phyloP scores from a whole-genome alignment of 1,140 invertebrate species.

The Aphaenogaster ashmeadi region DNA sequence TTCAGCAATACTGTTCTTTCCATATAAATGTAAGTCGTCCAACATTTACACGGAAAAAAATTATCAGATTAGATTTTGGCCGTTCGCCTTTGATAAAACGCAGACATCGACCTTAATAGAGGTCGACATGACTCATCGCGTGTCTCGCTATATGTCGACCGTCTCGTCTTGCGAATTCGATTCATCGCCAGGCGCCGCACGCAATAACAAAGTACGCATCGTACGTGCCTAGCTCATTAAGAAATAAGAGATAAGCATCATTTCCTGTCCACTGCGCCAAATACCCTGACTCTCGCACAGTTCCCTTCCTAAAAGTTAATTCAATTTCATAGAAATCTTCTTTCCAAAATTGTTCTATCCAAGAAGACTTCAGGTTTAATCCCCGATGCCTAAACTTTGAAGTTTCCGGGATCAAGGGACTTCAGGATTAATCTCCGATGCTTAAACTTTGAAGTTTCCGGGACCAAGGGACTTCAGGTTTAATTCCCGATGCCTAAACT shows the following conservation, averaged over 20 bases:
- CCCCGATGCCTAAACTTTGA: not conserved
- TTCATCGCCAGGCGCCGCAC: conserved; percentile 43
- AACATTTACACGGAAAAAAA: not conserved
- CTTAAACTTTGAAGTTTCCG: not conserved
- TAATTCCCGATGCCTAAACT: too few species aligned
- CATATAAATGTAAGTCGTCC: not conserved
- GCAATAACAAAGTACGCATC: conserved; percentile 9
- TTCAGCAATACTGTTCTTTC: too few species aligned
- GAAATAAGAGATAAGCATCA: conserved; percentile 2
- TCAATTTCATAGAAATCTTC: not conserved
- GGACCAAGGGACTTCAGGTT: too few species aligned
- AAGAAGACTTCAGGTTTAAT: conserved; percentile 2
- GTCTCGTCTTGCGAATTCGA: conserved; percentile 70
- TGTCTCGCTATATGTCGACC: conserved; percentile 43
- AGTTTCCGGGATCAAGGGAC: too few species aligned
- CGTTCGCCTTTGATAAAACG: conserved; percentile 54
- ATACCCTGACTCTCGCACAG: not conserved
- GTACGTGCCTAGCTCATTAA: conserved; percentile 44
- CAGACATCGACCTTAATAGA: conserved; percentile 61
- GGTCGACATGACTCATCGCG: conserved; percentile 67
- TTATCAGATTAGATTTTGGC: conserved; percentile 15
- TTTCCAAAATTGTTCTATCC: not conserved
- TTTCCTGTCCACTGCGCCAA: not conserved
- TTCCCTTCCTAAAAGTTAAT: not conserved
- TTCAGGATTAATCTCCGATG: not conserved